Base-by-base conservation (phyloP, 2,888 invertebrate species). In the Pachliopta kotzebuea region DNA sequence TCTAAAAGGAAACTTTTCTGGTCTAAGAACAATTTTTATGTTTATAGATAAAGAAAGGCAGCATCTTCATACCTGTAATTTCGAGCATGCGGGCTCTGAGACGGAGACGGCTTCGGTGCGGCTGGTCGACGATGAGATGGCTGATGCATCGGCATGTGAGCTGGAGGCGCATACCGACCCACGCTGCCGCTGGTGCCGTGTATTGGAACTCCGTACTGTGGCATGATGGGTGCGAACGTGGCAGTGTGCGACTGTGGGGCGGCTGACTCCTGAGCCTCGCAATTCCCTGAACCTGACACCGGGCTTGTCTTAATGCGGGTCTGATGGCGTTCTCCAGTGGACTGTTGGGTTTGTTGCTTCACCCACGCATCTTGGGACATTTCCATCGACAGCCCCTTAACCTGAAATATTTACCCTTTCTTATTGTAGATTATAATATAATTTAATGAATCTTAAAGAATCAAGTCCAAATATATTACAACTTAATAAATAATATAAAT, bases 211-310 rank as follows among this genome's bases (percentile, higher is more conserved):
- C 81, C 81, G 59, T 90, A 90, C 69, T 83, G 84, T 8, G 88
- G 86, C 79, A 91, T 84, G 56, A 90, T 88, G 9, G 91, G 90
- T 18, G 90, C 87, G 59, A 90, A 91, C 1, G 90, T 84, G 20
- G 90, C 83, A 14, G 84, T 79, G 69, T 90, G 82, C 65, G 83
- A 81, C 76, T 81, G 90, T 52, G 77, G 81, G 53, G 76, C 85
- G 42, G 93, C 92, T 60, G 96, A 95, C 80, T 96, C 96, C 70
- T 88, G 88, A 11, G 74, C 83, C 65, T 91, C 90, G 67, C 90
- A 89, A 68, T 80, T 88, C 7, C 83, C 88, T n/a, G 89, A 82
- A 2, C 85, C 88, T 11, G 89, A 87, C 18, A 90, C 88, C 17
- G 90, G 90, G 74, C 90, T 90, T 20, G 90, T 89, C 76, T 91